Evolutionary conservation across 2,888 invertebrate species (phyloP).

Genomic region (Chouioia cunea): DNA sequence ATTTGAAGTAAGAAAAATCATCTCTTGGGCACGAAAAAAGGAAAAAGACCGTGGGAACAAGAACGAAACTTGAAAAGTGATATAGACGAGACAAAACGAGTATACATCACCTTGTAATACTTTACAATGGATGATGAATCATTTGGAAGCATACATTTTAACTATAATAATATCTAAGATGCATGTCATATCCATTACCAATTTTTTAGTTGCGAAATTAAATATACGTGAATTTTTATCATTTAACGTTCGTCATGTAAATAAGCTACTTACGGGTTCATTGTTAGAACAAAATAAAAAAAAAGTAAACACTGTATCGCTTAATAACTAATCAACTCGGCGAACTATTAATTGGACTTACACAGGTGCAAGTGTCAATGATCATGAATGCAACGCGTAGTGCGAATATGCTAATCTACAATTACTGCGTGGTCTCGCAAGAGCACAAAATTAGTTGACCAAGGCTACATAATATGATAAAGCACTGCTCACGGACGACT

Average conservation of each 20-base stretch:
- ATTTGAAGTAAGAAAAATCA: neutral
- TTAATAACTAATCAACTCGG: too few relatives aligned
- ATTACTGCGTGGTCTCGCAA: neutral
- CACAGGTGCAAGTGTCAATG: conserved; percentile 5
- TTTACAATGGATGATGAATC: conserved; percentile 18
- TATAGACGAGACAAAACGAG: too few relatives aligned
- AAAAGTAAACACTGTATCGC: too few relatives aligned
- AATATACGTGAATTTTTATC: too few relatives aligned
- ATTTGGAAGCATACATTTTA: neutral
- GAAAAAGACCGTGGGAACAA: conserved; percentile 19
- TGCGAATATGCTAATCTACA: conserved; percentile 37
- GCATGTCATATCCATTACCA: neutral
- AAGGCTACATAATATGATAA: conserved; percentile 10
- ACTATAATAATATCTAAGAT: conserved; percentile 3
- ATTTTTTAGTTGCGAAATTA: too few relatives aligned
- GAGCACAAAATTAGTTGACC: conserved; percentile 7
- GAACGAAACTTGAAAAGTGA: neutral
- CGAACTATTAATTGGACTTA: too few relatives aligned
- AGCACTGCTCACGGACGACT: too few relatives aligned
- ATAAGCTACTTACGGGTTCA: too few relatives aligned
- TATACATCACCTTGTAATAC: conserved; percentile 25
- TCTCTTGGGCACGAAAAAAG: neutral
- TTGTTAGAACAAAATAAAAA: too few relatives aligned
- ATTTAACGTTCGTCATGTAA: too few relatives aligned
- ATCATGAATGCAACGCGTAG: conserved; percentile 14